phyloP scores from a whole-genome alignment of 2,797 vertebrate genomes.

The Phrynocephalus forsythii region DNA sequence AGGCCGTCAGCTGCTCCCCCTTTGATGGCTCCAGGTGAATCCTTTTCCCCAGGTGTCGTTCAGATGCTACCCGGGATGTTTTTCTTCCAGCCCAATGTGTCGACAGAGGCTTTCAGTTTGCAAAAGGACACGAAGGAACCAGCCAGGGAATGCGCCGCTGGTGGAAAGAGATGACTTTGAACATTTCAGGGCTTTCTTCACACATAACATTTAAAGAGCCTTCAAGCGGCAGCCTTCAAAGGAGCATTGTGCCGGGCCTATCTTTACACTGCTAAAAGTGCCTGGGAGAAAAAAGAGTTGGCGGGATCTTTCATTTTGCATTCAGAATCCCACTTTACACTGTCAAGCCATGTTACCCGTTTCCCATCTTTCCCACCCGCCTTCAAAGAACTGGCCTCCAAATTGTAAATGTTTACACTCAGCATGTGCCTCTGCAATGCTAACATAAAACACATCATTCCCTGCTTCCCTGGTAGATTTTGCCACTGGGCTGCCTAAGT shows the following conservation, averaged over 20 bases:
- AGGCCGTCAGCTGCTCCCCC: background rate
- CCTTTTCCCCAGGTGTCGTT: constrained; percentile 42
- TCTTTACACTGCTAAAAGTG: background rate
- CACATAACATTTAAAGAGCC: background rate
- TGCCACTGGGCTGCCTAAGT: background rate
- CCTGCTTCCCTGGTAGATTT: background rate
- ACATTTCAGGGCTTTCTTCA: background rate
- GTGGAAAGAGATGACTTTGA: constrained; percentile 35
- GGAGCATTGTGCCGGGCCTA: background rate
- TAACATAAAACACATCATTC: background rate
- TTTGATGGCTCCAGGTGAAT: constrained; percentile 26
- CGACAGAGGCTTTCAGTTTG: background rate
- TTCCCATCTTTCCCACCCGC: background rate
- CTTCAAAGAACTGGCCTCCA: background rate
- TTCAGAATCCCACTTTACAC: background rate
- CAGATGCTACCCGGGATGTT: background rate
- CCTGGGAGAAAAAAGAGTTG: background rate
- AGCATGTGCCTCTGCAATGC: background rate
- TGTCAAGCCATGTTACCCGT: background rate
- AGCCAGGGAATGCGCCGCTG: constrained; percentile 31
- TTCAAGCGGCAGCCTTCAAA: background rate
- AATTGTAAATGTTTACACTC: background rate
- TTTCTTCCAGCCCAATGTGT: background rate
- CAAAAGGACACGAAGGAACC: constrained; percentile 44
- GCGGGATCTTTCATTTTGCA: background rate